Base-by-base conservation (phyloP, 2,797 vertebrate species). In the Enteromius radiatus region DNA sequence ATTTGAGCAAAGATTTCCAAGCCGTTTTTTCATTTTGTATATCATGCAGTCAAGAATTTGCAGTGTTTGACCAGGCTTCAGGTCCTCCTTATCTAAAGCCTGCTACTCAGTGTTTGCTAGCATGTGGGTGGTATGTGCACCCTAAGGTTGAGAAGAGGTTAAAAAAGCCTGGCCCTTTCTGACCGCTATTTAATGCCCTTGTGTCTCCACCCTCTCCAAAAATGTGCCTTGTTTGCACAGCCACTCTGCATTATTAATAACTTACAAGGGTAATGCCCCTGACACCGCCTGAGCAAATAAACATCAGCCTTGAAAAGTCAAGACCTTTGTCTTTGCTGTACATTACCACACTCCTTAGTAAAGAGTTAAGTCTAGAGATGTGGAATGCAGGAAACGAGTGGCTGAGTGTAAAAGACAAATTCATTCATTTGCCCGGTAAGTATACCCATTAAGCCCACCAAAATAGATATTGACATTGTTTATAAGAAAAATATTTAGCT, bases 201-300 rank as follows among this genome's bases (percentile, higher is more conserved):
- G 15, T 54, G 19, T 49, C 63, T 75, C 26, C 77, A 68, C 77
- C 67, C 84, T 86, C 86, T 83, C 87, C 86, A 81, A 80, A 76
- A 85, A 90, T 87, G 85, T 82, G 80, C 28, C 76, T 41, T 85
- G 80, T 87, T 89, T 89, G 87, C 76, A 87, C 85, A 89, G 82
- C 76, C 81, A 74, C 69, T 85, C 61, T 4, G 7, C 61, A 56
- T 88, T 91, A 92, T 92, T 90, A 90, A 87, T 63, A 17, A 79
- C 85, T 84, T 83, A 63, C 82, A 86, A 77, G 36, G 80, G 70
- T 81, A 86, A 86, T 86, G 84, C 84, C 77, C 78, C 56, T 76
- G 86, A 87, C 83, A 74, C 64, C 76, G 84, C 65, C 79, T 86
- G 56, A 47, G 83, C 80, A 92, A 91, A 93, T 89, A 91, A 91